A percentile compares a stretch with the other conserved stretches of the same genome.
phyloP scores from a whole-genome alignment of 2,888 invertebrate species.

The Agrotis puta region DNA sequence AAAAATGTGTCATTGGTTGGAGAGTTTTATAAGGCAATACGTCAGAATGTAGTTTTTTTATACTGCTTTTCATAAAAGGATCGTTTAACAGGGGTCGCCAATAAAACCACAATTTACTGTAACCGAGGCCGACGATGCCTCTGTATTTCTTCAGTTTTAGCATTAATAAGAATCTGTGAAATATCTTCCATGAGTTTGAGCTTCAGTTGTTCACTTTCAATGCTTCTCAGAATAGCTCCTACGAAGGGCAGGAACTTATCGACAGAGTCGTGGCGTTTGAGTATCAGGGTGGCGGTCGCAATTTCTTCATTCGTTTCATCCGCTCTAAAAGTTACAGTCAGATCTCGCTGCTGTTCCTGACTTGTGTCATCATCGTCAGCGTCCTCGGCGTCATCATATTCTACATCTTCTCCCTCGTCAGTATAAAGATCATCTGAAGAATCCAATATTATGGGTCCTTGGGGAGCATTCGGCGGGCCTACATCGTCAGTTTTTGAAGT shows the following conservation, averaged over 20 bases:
- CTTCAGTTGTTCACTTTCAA: conserved; percentile 20
- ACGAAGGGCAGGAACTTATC: conserved; percentile 37
- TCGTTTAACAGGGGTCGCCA: conserved; percentile 2
- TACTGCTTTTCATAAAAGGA: neutral
- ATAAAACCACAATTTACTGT: conserved; percentile 28
- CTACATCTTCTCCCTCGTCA: conserved; percentile 15
- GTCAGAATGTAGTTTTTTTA: neutral
- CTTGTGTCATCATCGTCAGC: conserved; percentile 11
- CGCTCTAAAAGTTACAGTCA: conserved; percentile 13
- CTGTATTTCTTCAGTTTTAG: conserved; percentile 41
- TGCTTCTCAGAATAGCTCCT: conserved; percentile 32
- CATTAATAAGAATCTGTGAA: conserved; percentile 31
- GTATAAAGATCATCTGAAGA: conserved; percentile 26
- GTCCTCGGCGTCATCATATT: conserved; percentile 12
- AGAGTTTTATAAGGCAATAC: too few relatives aligned
- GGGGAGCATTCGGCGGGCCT: neutral
- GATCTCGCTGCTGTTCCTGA: conserved; percentile 1
- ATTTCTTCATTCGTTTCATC: conserved; percentile 21
- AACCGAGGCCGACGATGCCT: neutral
- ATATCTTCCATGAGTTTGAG: conserved; percentile 34
- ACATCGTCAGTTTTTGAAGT: conserved; percentile 2
- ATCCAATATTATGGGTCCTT: neutral
- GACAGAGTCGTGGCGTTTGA: conserved; percentile 25
- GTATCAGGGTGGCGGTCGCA: conserved; percentile 12
- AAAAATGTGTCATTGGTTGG: too few relatives aligned